Base-by-base conservation (phyloP, 2,797 vertebrate genomes). In the Phataginus tricuspis region DNA sequence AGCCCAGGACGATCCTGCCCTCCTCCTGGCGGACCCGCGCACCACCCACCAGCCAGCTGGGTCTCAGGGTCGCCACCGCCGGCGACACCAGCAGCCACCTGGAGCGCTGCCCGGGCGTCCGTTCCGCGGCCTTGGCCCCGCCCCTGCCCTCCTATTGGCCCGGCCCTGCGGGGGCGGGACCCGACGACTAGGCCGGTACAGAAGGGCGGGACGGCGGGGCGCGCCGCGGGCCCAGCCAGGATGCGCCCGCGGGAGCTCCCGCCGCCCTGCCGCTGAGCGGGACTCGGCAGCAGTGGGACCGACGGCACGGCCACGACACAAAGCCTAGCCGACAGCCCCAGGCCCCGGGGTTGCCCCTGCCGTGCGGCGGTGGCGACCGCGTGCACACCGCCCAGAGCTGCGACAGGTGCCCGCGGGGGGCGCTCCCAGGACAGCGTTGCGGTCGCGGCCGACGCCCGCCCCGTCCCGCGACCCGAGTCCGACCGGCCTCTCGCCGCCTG, bases 91-190 rank as follows among this genome's bases (percentile, higher is more conserved):
- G 16, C n/a, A 2, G 2, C 71, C 2, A 3, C 37, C 10, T 1
- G 8, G 10, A 45, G 42, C 42, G 42, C 42, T 8, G 42, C 42
- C 42, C 8, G 42, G 42, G 42, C 42, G 42, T 10, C 14, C 0
- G 39, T 31, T 27, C 27, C 5, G 6, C 34, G 23, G 31, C n/a
- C 1, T 45, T 61, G 75, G 83, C n/a, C 72, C 74, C 83, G 94
- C 85, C 96, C 75, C 59, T n/a, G 37, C 2, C 1, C 1, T 1
- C 51, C 66, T 63, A 95, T 86, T 97, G 95, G 94, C 61, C 74
- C 3, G 23, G 12, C 23, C 6, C 3, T 8, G 31, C 39, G 23
- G 84, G 66, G 79, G 94, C 53, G 82, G 78, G 71, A 14, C 90
- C 63, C 75, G 79, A 66, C 71, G 63, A 74, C 78, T 12, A 68